phyloP scores from a whole-genome alignment of 92 coral and sea anemone genomes.

The Bergia puertoricense region DNA sequence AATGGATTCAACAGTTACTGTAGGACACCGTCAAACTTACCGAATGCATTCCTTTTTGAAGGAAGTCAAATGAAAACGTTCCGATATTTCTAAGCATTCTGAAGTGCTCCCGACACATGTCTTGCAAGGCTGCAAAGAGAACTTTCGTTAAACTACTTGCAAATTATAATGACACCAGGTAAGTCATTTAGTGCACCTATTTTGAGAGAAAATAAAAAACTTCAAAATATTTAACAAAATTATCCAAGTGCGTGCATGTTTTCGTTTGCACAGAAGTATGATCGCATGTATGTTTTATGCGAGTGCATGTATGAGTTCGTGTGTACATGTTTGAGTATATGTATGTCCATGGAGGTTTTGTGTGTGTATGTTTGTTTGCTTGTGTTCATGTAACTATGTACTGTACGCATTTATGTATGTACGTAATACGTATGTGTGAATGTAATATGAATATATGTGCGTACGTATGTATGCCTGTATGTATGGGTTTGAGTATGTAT shows the following conservation, averaged over 20 bases:
- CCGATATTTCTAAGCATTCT: slow-evolving; percentile 74
- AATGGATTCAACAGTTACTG: neutral
- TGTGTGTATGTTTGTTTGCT: neutral
- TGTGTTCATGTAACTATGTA: neutral
- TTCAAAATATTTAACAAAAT: neutral
- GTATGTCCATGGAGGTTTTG: neutral
- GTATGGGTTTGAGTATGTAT: neutral
- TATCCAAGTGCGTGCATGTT: neutral
- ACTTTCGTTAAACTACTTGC: neutral
- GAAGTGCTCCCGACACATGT: slow-evolving; percentile 60
- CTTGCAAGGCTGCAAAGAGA: slow-evolving; percentile 69
- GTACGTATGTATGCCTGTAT: neutral
- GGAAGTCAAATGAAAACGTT: slow-evolving; percentile 58
- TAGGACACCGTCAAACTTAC: slow-evolving; percentile 25
- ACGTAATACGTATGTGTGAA: too few relatives aligned
- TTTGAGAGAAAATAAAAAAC: neutral
- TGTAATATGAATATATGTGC: too few relatives aligned
- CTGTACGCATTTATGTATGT: too few relatives aligned
- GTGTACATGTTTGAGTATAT: neutral
- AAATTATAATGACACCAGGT: neutral
- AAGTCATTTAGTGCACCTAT: neutral
- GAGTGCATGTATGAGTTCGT: neutral
- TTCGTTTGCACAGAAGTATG: neutral
- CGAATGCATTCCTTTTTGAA: slow-evolving; percentile 67
- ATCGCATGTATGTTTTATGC: neutral